These are phyloP conservation scores for Anguilla pacifica DNA, from an alignment of 2,797 vertebrate genomes.

Conservation along the genomic window DNA sequence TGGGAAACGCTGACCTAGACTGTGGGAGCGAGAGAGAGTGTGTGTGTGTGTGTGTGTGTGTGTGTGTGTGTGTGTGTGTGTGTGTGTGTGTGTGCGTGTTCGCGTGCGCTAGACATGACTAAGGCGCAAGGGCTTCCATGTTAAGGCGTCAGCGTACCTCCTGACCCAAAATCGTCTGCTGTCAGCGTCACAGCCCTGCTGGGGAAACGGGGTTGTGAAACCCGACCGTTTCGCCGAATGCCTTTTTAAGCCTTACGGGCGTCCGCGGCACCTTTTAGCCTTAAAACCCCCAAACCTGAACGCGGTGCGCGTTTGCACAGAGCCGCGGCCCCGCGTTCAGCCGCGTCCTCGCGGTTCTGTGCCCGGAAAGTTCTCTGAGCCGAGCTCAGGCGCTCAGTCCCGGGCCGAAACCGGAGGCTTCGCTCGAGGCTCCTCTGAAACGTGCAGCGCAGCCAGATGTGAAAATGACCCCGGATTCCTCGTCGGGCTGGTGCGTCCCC, in stretches of 20 bases:
- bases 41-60: neutral
- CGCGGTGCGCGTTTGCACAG: too few relatives aligned
- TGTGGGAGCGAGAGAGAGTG: neutral
- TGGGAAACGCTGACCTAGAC: too few relatives aligned
- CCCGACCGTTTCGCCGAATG: neutral
- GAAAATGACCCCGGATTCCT: too few relatives aligned
- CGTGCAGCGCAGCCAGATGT: too few relatives aligned
- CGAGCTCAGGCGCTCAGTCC: neutral
- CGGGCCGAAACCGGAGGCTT: neutral
- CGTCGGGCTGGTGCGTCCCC: too few relatives aligned
- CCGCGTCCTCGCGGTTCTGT: neutral
- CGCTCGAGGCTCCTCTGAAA: too few relatives aligned
- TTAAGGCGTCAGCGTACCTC: neutral
- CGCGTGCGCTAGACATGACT: constrained; percentile 35
- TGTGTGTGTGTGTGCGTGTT: too few relatives aligned
- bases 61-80: constrained; percentile 18
- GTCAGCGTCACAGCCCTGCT: neutral
- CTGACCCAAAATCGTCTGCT: neutral
- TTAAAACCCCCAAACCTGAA: too few relatives aligned
- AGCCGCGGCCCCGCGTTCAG: neutral
- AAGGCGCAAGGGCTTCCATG: neutral
- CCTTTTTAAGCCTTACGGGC: too few relatives aligned
- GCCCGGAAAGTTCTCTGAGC: neutral
- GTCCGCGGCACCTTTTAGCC: too few relatives aligned
- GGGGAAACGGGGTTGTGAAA: too few relatives aligned